A percentile compares a stretch with the other conserved stretches of the same genome.
Evolutionary conservation across 2,888 invertebrate genomes (phyloP).

Genomic region (Bhutanitis thaidina): DNA sequence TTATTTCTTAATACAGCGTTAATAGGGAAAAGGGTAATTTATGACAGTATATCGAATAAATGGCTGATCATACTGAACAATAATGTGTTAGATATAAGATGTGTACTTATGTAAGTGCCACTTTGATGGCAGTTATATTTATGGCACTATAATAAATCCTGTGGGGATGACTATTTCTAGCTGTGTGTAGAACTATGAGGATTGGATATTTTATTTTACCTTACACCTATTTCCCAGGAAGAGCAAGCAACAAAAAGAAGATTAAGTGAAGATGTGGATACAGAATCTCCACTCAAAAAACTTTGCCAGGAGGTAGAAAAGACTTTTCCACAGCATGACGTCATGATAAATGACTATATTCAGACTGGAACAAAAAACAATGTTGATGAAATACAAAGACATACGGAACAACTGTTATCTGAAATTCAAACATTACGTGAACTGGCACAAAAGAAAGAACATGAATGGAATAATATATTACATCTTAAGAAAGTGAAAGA

Average conservation of each 20-base stretch:
- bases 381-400: slow-evolving; percentile 80
- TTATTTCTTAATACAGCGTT: too few species aligned
- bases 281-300: slow-evolving; percentile 69
- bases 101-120: too few species aligned
- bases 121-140: too few species aligned
- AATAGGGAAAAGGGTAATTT: too few species aligned
- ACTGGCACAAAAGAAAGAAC: slow-evolving; percentile 88
- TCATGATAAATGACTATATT: slow-evolving; percentile 82
- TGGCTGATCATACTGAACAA: too few species aligned
- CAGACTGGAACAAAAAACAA: slow-evolving; percentile 81
- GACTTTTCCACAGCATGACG: slow-evolving; percentile 78
- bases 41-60: too few species aligned
- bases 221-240: slow-evolving; percentile 43
- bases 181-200: too few species aligned
- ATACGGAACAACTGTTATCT: slow-evolving; percentile 82
- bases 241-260: slow-evolving; percentile 60
- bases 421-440: slow-evolving; percentile 86
- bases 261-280: slow-evolving; percentile 62
- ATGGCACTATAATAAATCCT: too few species aligned
- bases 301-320: slow-evolving; percentile 74
- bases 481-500: slow-evolving; percentile 92
- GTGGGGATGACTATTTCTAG: too few species aligned
- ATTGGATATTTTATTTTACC: not conserved
- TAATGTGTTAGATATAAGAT: too few species aligned
- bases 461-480: slow-evolving; percentile 91